These are phyloP conservation scores for Strix uralensis DNA, from an alignment of 2,113 vertebrate species.

Conservation along the genomic window DNA sequence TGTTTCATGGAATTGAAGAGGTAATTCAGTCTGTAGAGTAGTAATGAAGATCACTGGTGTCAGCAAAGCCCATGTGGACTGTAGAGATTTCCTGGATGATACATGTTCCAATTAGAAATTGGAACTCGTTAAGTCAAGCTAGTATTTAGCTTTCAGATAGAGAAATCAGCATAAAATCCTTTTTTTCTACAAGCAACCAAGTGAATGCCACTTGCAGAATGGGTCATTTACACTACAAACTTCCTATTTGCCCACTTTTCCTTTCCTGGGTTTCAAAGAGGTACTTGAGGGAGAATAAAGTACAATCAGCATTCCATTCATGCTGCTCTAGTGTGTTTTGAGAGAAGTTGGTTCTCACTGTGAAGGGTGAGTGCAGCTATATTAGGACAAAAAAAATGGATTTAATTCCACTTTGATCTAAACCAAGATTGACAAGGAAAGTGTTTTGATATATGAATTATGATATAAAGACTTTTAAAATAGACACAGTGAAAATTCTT, in stretches of 20 bases:
- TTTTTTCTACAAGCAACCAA: neutral
- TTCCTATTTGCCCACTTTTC: neutral
- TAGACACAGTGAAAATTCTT: neutral
- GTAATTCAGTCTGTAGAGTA: neutral
- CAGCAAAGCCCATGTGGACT: neutral
- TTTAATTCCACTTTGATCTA: neutral
- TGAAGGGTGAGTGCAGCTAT: neutral
- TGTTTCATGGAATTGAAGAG: neutral
- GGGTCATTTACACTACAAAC: neutral
- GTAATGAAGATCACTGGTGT: neutral
- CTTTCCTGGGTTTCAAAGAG: conserved; percentile 17
- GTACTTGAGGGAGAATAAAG: conserved; percentile 25
- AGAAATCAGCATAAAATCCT: neutral
- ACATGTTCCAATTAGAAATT: neutral
- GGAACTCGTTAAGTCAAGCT: neutral
- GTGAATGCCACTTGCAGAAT: neutral
- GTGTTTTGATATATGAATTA: neutral
- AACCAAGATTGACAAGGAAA: neutral
- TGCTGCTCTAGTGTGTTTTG: neutral
- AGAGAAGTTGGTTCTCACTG: neutral
- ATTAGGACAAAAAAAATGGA: neutral
- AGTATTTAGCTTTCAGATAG: neutral
- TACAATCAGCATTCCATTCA: conserved; percentile 39
- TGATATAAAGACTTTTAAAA: neutral
- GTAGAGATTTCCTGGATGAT: neutral